Percentiles rank a stretch among this genome's conserved stretches.
phyloP scores from a whole-genome alignment of 2,113 vertebrate species.

The Microtus oregoni region DNA sequence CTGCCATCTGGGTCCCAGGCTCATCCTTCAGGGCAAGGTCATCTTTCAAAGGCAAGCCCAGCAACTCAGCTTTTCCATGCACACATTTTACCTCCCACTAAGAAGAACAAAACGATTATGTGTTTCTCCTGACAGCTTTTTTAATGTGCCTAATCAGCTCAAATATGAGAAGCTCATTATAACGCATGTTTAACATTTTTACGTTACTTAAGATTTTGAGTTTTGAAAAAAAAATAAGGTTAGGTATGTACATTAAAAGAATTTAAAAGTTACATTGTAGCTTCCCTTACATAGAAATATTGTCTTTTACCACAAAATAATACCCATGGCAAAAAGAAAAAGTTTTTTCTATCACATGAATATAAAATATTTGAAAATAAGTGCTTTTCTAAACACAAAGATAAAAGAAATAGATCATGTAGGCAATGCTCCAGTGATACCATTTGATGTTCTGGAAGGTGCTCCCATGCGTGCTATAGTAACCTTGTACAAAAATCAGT shows the following conservation, averaged over 20 bases:
- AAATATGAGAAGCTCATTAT: neutral
- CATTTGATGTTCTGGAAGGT: neutral
- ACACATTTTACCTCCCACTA: fast-evolving
- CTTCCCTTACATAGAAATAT: neutral
- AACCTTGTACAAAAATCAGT: neutral
- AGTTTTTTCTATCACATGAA: neutral
- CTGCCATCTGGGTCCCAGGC: neutral
- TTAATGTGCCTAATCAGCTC: neutral
- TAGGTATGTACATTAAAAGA: neutral
- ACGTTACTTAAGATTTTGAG: neutral
- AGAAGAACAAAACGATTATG: neutral
- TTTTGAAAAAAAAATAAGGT: neutral
- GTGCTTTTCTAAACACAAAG: neutral
- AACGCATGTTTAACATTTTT: neutral
- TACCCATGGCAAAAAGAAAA: neutral
- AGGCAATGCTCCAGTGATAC: neutral
- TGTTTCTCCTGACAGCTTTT: neutral
- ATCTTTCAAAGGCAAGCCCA: neutral
- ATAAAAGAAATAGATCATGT: neutral
- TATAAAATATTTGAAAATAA: neutral
- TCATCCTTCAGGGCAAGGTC: neutral
- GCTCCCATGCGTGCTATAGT: too few species aligned
- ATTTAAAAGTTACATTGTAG: neutral
- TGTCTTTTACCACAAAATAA: neutral
- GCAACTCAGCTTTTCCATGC: neutral